Percentiles rank a stretch among this genome's conserved stretches.
Conservation (phyloP, 1,140 invertebrate genomes). For the Babylonia areolata region DNA sequence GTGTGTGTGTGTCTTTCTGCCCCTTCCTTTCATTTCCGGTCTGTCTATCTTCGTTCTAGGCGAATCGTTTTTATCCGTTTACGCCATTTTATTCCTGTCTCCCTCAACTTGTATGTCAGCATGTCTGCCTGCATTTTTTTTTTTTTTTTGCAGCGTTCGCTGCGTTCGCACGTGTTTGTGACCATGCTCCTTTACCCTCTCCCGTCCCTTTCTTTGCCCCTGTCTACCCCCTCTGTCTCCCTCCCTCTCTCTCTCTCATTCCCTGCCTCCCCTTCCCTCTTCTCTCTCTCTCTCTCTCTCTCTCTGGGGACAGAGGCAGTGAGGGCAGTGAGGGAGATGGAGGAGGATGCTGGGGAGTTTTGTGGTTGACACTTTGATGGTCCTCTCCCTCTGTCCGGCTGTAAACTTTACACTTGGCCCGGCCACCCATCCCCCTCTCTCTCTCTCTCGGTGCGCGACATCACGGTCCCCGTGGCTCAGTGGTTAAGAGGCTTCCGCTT, state of each 20-base stretch:
- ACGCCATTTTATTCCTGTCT: background rate
- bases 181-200: too few relatives aligned
- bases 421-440: background rate
- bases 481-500: too few relatives aligned
- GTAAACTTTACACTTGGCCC: background rate
- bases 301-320: background rate
- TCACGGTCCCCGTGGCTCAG: background rate
- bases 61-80: background rate
- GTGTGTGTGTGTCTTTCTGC: background rate
- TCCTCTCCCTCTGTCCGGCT: background rate
- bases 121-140: background rate
- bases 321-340: background rate
- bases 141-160: background rate
- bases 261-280: background rate
- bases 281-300: background rate
- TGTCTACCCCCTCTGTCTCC: background rate
- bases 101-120: background rate
- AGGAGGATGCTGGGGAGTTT: background rate
- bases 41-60: background rate
- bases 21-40: background rate
- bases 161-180: too few relatives aligned
- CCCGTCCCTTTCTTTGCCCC: too few relatives aligned
- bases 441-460: background rate
- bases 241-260: background rate
- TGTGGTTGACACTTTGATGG: slow-evolving; percentile 1